phyloP scores from a whole-genome alignment of 1,140 invertebrate genomes.

The Brachionus rotundiformis region DNA sequence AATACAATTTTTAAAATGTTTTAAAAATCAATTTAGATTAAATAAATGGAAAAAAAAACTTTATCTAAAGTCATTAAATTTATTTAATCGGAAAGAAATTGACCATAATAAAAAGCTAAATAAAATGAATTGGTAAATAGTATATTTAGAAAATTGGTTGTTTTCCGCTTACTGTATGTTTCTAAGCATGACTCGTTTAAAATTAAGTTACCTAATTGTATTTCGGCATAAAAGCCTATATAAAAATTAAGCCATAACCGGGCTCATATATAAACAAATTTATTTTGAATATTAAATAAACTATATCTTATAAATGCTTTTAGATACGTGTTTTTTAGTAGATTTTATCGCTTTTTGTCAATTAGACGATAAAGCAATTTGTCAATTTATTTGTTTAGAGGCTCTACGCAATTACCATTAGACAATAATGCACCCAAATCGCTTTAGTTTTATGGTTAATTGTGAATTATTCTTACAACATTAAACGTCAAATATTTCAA shows the following conservation, averaged over 20 bases:
- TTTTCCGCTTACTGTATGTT: not conserved
- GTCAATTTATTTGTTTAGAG: slow-evolving; percentile 7
- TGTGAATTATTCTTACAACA: not conserved
- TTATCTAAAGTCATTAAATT: not conserved
- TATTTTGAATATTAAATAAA: slow-evolving; percentile 13
- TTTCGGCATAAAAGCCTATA: not conserved
- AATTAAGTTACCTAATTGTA: not conserved
- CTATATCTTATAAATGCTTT: not conserved
- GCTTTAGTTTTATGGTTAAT: not conserved
- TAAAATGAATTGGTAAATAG: no score
- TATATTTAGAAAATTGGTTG: not conserved
- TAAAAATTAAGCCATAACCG: not conserved
- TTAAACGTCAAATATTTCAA: not conserved
- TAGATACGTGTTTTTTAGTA: slow-evolving; percentile 9
- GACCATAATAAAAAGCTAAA: not conserved
- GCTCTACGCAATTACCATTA: not conserved
- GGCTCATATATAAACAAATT: not conserved
- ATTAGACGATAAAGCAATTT: not conserved
- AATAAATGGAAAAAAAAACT: no score
- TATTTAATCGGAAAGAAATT: not conserved
- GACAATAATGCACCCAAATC: slow-evolving; percentile 11
- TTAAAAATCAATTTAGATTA: no score
- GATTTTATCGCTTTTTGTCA: slow-evolving; percentile 13
- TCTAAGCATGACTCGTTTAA: not conserved
- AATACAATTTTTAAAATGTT: not conserved